phyloP scores from a whole-genome alignment of 2,113 vertebrate species.

The Neolamprologus sp. region DNA sequence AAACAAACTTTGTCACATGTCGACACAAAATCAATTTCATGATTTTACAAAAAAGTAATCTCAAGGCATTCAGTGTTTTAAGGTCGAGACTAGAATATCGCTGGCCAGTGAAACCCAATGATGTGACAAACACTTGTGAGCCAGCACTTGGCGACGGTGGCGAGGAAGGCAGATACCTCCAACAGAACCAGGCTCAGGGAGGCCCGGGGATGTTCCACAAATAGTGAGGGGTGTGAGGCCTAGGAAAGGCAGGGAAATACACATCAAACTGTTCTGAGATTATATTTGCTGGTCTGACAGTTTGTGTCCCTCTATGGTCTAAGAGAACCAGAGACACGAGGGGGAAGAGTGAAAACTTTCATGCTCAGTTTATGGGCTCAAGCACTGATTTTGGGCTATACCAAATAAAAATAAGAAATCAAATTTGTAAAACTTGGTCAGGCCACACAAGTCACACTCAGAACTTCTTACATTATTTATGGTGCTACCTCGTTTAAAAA shows the following conservation, averaged over 20 bases:
- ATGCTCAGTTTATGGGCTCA: neutral
- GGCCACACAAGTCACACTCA: neutral
- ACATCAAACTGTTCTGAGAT: neutral
- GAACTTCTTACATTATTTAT: neutral
- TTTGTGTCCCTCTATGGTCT: neutral
- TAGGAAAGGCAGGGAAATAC: neutral
- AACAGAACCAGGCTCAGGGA: neutral
- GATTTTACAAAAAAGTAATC: neutral
- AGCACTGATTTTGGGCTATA: neutral
- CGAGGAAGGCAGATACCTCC: neutral
- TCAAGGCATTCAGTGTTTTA: neutral
- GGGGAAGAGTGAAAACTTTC: neutral
- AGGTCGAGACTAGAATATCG: neutral
- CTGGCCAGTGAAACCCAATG: neutral
- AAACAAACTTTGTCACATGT: neutral
- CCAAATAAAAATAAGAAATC: neutral
- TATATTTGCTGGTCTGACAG: neutral
- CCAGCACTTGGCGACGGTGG: neutral
- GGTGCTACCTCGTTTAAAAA: neutral
- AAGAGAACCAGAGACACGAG: neutral
- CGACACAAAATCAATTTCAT: neutral
- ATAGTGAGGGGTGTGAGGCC: neutral
- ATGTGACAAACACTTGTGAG: neutral
- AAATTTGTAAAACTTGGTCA: neutral
- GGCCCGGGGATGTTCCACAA: neutral